phyloP scores from a whole-genome alignment of 2,113 vertebrate genomes.

The Crotalus horridus region DNA sequence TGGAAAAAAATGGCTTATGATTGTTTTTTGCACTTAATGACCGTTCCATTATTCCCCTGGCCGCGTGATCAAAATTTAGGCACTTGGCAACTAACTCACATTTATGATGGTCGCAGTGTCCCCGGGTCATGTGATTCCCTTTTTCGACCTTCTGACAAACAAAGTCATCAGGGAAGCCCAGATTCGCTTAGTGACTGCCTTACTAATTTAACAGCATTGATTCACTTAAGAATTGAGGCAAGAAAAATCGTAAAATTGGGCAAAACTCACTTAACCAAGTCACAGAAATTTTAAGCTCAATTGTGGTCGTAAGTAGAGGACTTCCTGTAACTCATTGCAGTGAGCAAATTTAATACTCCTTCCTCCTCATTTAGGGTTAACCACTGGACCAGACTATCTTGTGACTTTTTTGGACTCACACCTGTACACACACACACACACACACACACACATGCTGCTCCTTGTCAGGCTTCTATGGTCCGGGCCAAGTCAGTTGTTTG shows the following conservation, averaged over 20 bases:
- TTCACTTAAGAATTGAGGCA: background rate
- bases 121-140: background rate
- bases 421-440: too few species aligned
- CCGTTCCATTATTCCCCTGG: fast-evolving
- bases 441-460: too few species aligned
- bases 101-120: background rate
- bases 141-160: background rate
- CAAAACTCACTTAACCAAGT: background rate
- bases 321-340: background rate
- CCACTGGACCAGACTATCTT: too few species aligned
- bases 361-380: too few species aligned
- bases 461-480: background rate
- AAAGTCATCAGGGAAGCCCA: background rate
- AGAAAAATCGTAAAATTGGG: background rate
- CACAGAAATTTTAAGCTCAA: background rate
- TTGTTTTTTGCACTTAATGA: background rate
- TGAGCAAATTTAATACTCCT: too few species aligned
- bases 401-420: background rate
- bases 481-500: too few species aligned
- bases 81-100: background rate
- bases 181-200: background rate
- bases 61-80: background rate
- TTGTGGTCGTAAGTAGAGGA: background rate
- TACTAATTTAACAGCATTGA: background rate
- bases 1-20: background rate